Percentiles rank a stretch among this genome's conserved stretches.
phyloP scores from a whole-genome alignment of 1,140 invertebrate species.

The Paralvinella palmiformis region DNA sequence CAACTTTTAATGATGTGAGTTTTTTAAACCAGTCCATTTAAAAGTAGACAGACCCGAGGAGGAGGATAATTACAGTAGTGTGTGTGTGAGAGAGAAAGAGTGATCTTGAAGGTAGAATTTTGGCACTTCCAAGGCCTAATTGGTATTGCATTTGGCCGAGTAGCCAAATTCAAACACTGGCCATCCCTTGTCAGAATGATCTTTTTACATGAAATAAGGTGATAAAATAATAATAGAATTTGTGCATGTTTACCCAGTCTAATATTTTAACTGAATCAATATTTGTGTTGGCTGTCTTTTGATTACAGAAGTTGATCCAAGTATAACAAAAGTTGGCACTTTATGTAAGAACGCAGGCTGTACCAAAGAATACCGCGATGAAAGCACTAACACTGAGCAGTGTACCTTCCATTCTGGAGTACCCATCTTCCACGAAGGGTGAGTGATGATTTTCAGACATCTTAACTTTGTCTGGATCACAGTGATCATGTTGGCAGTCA shows the following conservation, averaged over 20 bases:
- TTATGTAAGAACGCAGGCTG: constrained; percentile 85
- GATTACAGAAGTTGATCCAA: constrained; percentile 35
- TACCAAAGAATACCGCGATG: constrained; percentile 58
- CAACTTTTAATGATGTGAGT: too few species aligned
- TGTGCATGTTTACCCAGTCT: neutral
- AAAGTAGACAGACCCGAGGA: too few species aligned
- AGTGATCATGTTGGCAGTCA: neutral
- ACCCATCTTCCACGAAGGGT: constrained; percentile 93
- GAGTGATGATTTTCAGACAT: constrained; percentile 18
- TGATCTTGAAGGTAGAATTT: too few species aligned
- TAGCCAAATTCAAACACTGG: neutral
- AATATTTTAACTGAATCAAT: neutral
- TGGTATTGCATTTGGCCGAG: neutral
- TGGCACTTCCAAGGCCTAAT: too few species aligned
- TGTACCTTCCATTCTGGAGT: constrained; percentile 83
- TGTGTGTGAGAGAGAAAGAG: too few species aligned
- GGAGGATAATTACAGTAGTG: too few species aligned
- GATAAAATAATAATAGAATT: neutral
- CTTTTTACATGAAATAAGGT: neutral
- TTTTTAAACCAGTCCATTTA: too few species aligned
- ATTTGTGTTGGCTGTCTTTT: constrained; percentile 18
- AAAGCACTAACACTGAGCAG: constrained; percentile 58
- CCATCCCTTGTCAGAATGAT: neutral
- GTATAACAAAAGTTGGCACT: constrained; percentile 63
- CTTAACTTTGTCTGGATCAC: neutral